Conservation (phyloP, 2,113 vertebrate species). For the Cichladusa arquata region DNA sequence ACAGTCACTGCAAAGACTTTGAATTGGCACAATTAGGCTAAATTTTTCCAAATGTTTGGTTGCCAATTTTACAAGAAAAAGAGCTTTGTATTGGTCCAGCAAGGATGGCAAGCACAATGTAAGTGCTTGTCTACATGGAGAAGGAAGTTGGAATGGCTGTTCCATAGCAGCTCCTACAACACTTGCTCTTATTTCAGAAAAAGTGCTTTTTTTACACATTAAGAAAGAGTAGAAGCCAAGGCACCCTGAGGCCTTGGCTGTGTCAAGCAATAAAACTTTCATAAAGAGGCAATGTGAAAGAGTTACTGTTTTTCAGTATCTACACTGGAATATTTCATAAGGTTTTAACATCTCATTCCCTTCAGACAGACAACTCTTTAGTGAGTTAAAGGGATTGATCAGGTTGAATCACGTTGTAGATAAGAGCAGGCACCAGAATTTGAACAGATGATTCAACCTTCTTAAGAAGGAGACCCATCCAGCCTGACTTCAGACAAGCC, state of each 20-base stretch:
- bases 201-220: background rate
- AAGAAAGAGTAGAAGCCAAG: constrained; percentile 4
- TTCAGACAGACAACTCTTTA: background rate
- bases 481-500: background rate
- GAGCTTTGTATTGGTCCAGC: background rate
- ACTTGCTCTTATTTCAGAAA: constrained; percentile 3
- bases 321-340: background rate
- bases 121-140: background rate
- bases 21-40: background rate
- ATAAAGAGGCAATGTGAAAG: background rate
- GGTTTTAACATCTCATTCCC: background rate
- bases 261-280: background rate
- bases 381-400: background rate
- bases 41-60: background rate
- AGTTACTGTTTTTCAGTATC: background rate
- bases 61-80: constrained; percentile 9
- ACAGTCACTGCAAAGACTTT: background rate
- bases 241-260: constrained; percentile 26
- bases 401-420: background rate
- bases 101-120: background rate
- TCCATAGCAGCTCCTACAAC: background rate
- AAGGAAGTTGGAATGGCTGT: background rate
- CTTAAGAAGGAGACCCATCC: background rate
- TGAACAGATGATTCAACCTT: background rate
- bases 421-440: background rate